Percentiles rank a stretch among this genome's conserved stretches.
Evolutionary conservation across 2,888 invertebrate species (phyloP).

Genomic region (Andrena camellia): DNA sequence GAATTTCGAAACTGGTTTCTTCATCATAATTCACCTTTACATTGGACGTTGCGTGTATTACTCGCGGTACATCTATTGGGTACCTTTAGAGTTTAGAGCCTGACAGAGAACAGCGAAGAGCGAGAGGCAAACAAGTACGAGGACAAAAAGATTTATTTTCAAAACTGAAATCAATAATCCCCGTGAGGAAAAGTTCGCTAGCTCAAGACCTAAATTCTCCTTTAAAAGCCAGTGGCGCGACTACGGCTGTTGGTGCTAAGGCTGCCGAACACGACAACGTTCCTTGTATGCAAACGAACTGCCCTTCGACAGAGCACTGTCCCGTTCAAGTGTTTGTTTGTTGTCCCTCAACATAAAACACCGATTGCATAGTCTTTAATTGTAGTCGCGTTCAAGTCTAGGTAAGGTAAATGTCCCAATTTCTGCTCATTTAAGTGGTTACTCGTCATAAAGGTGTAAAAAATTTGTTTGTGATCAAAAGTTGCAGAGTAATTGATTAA

Average conservation of each 20-base stretch:
- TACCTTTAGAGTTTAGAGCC: neutral
- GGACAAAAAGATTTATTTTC: conserved; percentile 55
- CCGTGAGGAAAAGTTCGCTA: conserved; percentile 13
- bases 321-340: conserved; percentile 4
- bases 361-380: neutral
- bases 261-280: conserved; percentile 30
- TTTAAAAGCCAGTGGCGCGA: conserved; percentile 47
- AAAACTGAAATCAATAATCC: conserved; percentile 76
- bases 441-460: no score
- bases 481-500: no score
- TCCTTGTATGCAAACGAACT: conserved; percentile 22
- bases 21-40: neutral
- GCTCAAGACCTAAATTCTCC: conserved; percentile 63
- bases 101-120: neutral
- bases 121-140: neutral
- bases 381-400: neutral
- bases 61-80: neutral
- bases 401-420: no score
- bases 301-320: conserved; percentile 15
- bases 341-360: conserved; percentile 24
- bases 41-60: neutral
- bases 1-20: neutral
- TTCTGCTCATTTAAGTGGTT: no score
- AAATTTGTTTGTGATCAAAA: no score
- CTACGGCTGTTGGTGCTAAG: conserved; percentile 8